phyloP scores from a whole-genome alignment of 1,140 invertebrate species.

The Ceratina calcarata region DNA sequence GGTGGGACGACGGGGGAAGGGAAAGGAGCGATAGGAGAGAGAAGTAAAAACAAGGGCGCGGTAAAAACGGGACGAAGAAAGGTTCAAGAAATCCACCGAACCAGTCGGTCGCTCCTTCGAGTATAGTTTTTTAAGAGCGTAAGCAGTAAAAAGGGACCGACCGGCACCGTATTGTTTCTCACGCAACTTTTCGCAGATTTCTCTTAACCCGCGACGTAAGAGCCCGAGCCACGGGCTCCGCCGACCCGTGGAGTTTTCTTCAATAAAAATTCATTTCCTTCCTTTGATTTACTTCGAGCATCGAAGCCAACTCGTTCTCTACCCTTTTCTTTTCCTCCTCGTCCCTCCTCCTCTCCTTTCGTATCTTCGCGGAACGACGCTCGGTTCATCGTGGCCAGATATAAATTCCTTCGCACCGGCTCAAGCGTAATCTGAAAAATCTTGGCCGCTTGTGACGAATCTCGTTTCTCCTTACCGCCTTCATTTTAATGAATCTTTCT shows the following conservation, averaged over 20 bases:
- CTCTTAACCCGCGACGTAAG: slow-evolving; percentile 51
- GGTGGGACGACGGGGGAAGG: slow-evolving; percentile 11
- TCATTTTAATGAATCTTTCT: slow-evolving; percentile 3
- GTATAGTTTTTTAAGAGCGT: slow-evolving; percentile 53
- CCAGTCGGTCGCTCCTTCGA: slow-evolving; percentile 12
- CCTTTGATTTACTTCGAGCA: slow-evolving; percentile 71
- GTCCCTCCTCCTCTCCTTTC: slow-evolving; percentile 11
- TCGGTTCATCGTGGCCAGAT: slow-evolving; percentile 36
- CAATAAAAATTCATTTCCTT: slow-evolving; percentile 74
- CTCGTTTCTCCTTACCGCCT: neutral
- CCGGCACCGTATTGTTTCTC: slow-evolving; percentile 64
- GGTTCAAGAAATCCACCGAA: slow-evolving; percentile 55
- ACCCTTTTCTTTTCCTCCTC: slow-evolving; percentile 6
- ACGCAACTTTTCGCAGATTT: slow-evolving; percentile 66
- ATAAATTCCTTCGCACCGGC: slow-evolving; percentile 50
- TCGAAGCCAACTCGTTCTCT: slow-evolving; percentile 54
- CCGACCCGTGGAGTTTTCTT: slow-evolving; percentile 56
- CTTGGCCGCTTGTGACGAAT: slow-evolving; percentile 5
- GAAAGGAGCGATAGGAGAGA: too few relatives aligned
- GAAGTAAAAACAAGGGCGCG: slow-evolving; percentile 40
- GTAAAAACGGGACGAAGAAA: slow-evolving; percentile 26
- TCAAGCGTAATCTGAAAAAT: slow-evolving; percentile 31
- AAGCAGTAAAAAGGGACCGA: slow-evolving; percentile 34
- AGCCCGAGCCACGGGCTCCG: slow-evolving; percentile 16
- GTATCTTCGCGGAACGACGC: slow-evolving; percentile 40